Base-by-base conservation (phyloP, 37 sponge, comb jelly and placozoan genomes). In the Spongia lamella region DNA sequence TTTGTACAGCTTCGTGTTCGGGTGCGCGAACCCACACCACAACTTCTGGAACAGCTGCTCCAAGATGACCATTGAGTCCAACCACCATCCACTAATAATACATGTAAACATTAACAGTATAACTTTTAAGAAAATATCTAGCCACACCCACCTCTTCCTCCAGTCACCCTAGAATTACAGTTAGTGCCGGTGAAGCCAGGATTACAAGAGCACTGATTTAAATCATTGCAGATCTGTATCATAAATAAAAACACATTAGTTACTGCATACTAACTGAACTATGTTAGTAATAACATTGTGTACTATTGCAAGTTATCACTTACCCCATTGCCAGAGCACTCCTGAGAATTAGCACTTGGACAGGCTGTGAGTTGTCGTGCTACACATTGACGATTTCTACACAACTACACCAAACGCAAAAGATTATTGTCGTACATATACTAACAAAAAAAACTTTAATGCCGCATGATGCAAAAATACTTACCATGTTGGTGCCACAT, bases 301-400 rank as follows among this genome's bases (percentile, higher is more conserved):
- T n/a, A n/a, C n/a, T n/a, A n/a, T n/a, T n/a, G n/a, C n/a, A n/a
- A n/a, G n/a, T n/a, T n/a, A n/a, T n/a, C n/a, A n/a, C n/a, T n/a
- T n/a, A n/a, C n/a, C 30, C 83, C 89, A 72, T 71, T 63, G 6
- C 78, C 88, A 64, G 88, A 81, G 37, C 88, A 87, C 9, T 40
- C 33, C 34, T 19, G 36, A 38, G 64, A 77, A 76, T 87, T 81
- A 25, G 20, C 38, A 27, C 78, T 82, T 20, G 88, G 76, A 75
- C 88, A 87, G 24, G 86, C 38, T 30, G 27, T 37, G 19, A 78
- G 6, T 34, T 66, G 35, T 19, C 78, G 34, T 2, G 64, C 22
- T 21, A 61, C 49, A 47, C 86, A 85, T 22, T 25, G 36, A 39
- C 47, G 72, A 20, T 49, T 20, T n/a, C 75, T 57, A 66, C 85